These are phyloP conservation scores for Callorhinus ursinus DNA, from an alignment of 2,113 vertebrate species.

Conservation along the genomic window DNA sequence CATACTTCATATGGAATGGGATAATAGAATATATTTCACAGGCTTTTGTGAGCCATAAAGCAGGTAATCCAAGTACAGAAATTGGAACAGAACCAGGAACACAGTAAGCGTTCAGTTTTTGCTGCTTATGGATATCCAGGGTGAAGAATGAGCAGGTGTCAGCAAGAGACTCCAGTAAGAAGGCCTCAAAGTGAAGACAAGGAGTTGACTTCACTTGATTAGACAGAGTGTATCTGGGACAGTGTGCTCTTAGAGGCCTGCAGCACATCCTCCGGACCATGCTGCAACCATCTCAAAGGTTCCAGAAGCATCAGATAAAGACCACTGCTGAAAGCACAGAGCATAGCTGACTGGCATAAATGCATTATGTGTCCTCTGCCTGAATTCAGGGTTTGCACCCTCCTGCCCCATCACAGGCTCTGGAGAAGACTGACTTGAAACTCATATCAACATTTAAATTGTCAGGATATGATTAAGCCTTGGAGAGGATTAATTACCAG, in stretches of 20 bases:
- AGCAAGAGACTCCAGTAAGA: neutral
- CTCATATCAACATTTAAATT: neutral
- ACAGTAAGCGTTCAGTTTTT: neutral
- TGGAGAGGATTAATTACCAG: slow-evolving; percentile 62
- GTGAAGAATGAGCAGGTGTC: neutral
- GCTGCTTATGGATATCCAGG: neutral
- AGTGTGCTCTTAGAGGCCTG: neutral
- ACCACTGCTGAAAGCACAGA: neutral
- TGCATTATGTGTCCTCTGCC: neutral
- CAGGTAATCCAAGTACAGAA: neutral
- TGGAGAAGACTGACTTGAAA: slow-evolving; percentile 54
- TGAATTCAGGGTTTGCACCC: neutral
- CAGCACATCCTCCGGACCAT: neutral
- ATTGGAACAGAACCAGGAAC: neutral
- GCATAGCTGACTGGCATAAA: neutral
- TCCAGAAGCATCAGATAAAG: too few relatives aligned
- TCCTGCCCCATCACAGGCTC: neutral
- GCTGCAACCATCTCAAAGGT: neutral
- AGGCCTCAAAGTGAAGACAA: neutral
- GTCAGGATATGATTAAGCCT: slow-evolving; percentile 61
- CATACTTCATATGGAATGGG: neutral
- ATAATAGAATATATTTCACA: neutral
- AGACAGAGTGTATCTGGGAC: neutral
- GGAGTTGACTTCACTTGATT: neutral
- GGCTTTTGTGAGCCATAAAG: neutral